These are phyloP conservation scores for Mamestra brassicae DNA, from an alignment of 2,888 invertebrate species.

Conservation along the genomic window DNA sequence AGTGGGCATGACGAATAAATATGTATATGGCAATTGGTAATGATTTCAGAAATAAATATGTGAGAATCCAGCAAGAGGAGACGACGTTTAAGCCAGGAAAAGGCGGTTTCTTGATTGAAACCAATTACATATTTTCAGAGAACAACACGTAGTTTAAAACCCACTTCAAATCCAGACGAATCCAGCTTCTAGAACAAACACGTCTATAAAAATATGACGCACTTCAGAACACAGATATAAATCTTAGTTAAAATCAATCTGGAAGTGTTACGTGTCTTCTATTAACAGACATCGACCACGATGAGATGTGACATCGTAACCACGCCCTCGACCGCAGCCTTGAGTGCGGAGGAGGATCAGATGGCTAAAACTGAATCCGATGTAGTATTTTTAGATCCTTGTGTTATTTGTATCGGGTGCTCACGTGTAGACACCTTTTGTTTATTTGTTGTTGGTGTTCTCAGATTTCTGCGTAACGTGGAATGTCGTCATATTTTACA, in stretches of 20 bases:
- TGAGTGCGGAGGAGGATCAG: conserved; percentile 46
- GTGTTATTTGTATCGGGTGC: conserved; percentile 53
- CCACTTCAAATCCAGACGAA: conserved; percentile 28
- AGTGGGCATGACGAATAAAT: neutral
- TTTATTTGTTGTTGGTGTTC: conserved; percentile 42
- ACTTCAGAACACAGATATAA: conserved; percentile 17
- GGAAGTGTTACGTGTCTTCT: conserved; percentile 40
- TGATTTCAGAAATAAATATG: neutral
- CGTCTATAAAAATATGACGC: conserved; percentile 51
- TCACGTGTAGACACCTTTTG: conserved; percentile 48
- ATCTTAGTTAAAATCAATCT: conserved; percentile 28
- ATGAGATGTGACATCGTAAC: conserved; percentile 54
- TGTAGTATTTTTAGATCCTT: conserved; percentile 58
- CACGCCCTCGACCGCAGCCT: conserved; percentile 66
- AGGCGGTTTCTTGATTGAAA: conserved; percentile 22
- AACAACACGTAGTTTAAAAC: neutral
- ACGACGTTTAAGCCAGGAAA: neutral
- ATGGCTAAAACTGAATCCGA: conserved; percentile 39
- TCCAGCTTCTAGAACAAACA: conserved; percentile 42
- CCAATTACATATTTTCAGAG: conserved; percentile 24
- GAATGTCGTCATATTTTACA: conserved; percentile 17
- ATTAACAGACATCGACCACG: conserved; percentile 37
- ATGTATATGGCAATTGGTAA: neutral
- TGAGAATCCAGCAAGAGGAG: neutral
- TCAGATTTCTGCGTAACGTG: conserved; percentile 37